Evolutionary conservation across 2,113 vertebrate species (phyloP).

Genomic region (Himantopus leucocephalus): DNA sequence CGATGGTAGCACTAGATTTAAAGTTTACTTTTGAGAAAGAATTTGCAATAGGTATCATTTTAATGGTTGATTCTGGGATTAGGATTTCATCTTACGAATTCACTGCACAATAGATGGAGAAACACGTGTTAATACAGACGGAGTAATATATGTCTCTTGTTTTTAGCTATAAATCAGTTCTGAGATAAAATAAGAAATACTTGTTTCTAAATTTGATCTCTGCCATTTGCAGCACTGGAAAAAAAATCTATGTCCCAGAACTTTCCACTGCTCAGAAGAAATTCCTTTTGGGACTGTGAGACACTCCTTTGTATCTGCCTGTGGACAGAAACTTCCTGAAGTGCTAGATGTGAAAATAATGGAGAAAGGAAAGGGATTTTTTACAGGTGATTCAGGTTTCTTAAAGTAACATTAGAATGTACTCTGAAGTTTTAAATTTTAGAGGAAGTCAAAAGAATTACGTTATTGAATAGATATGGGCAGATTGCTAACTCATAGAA

Average conservation of each 20-base stretch:
- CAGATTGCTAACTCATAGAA: neutral
- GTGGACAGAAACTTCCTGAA: neutral
- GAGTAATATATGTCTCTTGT: neutral
- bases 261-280: neutral
- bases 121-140: neutral
- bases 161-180: neutral
- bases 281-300: neutral
- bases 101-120: neutral
- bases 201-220: neutral
- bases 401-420: neutral
- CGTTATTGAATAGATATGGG: neutral
- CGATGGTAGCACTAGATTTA: neutral
- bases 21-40: neutral
- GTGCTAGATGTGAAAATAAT: neutral
- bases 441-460: neutral
- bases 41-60: neutral
- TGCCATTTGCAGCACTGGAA: neutral
- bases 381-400: neutral
- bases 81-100: neutral
- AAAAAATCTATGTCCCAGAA: neutral
- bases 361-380: neutral
- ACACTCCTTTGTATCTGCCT: neutral
- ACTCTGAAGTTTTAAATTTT: neutral
- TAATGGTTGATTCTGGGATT: neutral
- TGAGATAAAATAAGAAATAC: neutral